Conservation (phyloP, 2,797 vertebrate genomes). For the Hypotaenidia philippensis region DNA sequence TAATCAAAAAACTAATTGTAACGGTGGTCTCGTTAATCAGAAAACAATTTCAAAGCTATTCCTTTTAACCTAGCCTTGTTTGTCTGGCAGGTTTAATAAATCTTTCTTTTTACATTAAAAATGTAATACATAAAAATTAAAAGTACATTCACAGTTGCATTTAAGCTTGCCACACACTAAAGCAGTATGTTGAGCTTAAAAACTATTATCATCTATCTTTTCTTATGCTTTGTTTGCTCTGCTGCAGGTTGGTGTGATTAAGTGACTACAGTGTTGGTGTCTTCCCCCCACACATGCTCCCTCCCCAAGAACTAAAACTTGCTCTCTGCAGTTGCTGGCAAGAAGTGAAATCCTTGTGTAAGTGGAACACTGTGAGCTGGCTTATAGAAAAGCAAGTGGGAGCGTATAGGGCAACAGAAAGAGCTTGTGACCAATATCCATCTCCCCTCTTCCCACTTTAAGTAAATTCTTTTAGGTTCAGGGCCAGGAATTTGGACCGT, state of each 20-base stretch:
- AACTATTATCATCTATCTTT: not conserved
- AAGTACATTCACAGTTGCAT: not conserved
- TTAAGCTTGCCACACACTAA: not conserved
- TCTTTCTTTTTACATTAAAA: not conserved
- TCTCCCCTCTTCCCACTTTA: not conserved
- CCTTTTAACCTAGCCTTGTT: conserved; percentile 6
- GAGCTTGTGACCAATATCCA: not conserved
- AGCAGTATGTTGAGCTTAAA: conserved; percentile 24
- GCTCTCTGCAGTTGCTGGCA: conserved; percentile 19
- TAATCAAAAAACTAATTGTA: not conserved
- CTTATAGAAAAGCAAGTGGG: conserved; percentile 32
- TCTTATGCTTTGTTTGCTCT: not conserved
- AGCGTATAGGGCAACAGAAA: conserved; percentile 11
- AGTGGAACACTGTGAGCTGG: conserved; percentile 51
- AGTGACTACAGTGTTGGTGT: not conserved
- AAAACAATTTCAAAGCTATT: conserved; percentile 47
- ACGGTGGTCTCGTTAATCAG: not conserved
- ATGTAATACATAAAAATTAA: not conserved
- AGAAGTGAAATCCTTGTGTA: not conserved
- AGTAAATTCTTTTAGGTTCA: conserved; percentile 1
- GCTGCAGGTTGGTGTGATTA: not conserved
- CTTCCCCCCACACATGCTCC: not conserved
- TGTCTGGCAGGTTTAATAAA: not conserved
- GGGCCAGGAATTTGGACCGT: not conserved
- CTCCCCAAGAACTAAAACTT: not conserved